These are phyloP conservation scores for Capitella teleta DNA, from an alignment of 1,140 invertebrate species.

Conservation along the genomic window DNA sequence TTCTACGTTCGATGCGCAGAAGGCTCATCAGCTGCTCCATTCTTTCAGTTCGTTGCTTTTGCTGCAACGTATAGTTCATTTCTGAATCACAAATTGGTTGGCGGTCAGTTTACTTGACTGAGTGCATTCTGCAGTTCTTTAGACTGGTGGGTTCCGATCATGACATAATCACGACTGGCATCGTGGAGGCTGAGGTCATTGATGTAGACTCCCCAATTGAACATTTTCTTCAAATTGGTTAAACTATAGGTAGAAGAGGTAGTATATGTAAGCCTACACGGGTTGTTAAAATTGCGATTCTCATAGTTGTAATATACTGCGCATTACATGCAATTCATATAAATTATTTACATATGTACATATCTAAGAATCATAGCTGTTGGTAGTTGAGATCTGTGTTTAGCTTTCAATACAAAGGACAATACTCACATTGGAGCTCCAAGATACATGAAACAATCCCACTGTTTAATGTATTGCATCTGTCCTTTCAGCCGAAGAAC, in stretches of 20 bases:
- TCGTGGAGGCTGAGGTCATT: constrained; percentile 97
- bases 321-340: neutral
- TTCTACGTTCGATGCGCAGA: constrained; percentile 85
- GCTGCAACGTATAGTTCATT: constrained; percentile 83
- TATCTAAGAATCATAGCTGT: neutral
- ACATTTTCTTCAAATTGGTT: constrained; percentile 79
- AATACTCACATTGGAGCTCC: neutral
- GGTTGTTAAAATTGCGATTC: neutral
- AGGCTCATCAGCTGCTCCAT: constrained; percentile 91
- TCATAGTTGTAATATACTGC: neutral
- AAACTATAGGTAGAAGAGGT: constrained; percentile 53
- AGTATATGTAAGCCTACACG: too few relatives aligned
- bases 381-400: neutral
- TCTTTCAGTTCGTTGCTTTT: constrained; percentile 91
- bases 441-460: neutral
- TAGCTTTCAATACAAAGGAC: neutral
- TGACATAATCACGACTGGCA: constrained; percentile 90
- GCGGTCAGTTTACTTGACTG: constrained; percentile 58
- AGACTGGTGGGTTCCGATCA: constrained; percentile 92
- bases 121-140: constrained; percentile 88
- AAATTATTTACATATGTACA: neutral
- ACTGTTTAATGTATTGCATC: neutral
- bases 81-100: constrained; percentile 91
- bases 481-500: neutral
- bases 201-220: constrained; percentile 81